A percentile compares a stretch with the other conserved stretches of the same genome.
Evolutionary conservation across 2,888 invertebrate genomes (phyloP).

Genomic region (Lathronympha strigana): DNA sequence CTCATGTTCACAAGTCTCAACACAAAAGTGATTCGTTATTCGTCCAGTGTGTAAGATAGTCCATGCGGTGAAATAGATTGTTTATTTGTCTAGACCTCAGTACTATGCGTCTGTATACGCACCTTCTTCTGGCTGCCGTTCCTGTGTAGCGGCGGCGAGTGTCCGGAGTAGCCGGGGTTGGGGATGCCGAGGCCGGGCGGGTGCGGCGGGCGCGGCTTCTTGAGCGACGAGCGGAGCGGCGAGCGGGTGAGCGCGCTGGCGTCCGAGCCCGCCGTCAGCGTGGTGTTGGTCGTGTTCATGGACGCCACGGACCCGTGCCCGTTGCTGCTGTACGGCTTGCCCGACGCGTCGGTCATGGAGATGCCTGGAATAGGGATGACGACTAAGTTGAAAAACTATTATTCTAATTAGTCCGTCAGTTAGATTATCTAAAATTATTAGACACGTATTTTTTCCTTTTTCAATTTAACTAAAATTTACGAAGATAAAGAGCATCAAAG

Average conservation of each 20-base stretch:
- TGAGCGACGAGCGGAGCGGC: slow-evolving; percentile 89
- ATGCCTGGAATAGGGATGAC: slow-evolving; percentile 80
- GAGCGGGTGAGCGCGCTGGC: slow-evolving; percentile 71
- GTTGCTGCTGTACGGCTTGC: slow-evolving; percentile 89
- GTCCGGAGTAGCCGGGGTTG: slow-evolving; percentile 92
- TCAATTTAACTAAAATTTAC: no score
- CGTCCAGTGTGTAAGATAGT: no score
- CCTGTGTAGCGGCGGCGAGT: slow-evolving; percentile 92
- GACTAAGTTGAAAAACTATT: no score
- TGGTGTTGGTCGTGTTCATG: slow-evolving; percentile 89
- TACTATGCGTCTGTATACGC: slow-evolving; percentile 95
- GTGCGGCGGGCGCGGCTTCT: slow-evolving; percentile 88
- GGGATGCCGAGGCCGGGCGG: slow-evolving; percentile 89
- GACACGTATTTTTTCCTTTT: no score
- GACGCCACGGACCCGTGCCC: slow-evolving; percentile 88
- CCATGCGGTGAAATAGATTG: no score
- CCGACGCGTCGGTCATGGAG: slow-evolving; percentile 94
- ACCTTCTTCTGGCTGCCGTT: slow-evolving; percentile 96
- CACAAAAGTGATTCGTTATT: no score
- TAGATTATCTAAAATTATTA: no score
- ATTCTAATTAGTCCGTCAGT: no score
- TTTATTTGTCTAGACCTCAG: slow-evolving; percentile 89
- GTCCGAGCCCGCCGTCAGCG: slow-evolving; percentile 84
- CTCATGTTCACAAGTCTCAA: no score
- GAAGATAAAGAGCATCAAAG: no score